Conservation (phyloP, 2,113 vertebrate species). For the Oriolus oriolus region DNA sequence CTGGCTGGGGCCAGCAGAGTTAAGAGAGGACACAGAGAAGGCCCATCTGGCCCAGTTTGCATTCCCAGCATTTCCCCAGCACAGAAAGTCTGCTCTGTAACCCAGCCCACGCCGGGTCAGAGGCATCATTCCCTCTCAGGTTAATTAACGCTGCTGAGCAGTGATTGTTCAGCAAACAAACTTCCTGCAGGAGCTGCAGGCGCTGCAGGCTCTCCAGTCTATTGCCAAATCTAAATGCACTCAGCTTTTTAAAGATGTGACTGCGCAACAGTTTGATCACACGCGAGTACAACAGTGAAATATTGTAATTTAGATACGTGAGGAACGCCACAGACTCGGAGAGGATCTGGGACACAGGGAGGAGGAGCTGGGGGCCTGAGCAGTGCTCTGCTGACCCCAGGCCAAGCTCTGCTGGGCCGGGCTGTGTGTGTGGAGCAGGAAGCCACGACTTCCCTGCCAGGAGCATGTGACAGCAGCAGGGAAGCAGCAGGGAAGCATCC, state of each 20-base stretch:
- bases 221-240: background rate
- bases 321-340: background rate
- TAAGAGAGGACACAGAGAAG: background rate
- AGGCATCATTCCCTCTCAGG: background rate
- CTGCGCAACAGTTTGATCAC: background rate
- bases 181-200: background rate
- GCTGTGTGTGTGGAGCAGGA: background rate
- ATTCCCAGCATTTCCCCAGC: background rate
- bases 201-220: background rate
- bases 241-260: background rate
- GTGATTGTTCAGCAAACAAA: background rate
- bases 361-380: background rate
- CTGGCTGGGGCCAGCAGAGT: background rate
- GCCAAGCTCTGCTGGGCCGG: background rate
- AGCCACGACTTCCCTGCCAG: background rate
- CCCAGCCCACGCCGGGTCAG: background rate
- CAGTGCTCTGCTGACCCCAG: background rate
- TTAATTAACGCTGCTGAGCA: background rate
- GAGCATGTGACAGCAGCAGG: background rate
- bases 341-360: background rate
- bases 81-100: background rate
- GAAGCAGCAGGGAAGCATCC: background rate
- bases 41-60: fast-evolving
- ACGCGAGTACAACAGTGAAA: background rate
- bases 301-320: background rate